phyloP scores from a whole-genome alignment of 2,888 invertebrate genomes.

The Lucinisca nassula region DNA sequence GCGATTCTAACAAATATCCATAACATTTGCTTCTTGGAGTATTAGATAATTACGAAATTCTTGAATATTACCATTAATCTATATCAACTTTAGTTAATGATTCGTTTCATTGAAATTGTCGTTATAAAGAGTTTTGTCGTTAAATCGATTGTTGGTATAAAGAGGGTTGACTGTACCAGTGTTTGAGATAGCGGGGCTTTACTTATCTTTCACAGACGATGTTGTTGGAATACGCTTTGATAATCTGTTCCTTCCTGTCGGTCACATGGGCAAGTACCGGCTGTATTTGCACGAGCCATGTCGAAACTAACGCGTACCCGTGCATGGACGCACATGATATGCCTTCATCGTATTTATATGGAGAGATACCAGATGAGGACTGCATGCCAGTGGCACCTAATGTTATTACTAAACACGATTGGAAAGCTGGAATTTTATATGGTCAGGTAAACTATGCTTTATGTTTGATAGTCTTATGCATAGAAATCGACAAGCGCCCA shows the following conservation, averaged over 20 bases:
- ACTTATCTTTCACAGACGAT: not conserved
- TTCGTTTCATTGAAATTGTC: too few species aligned
- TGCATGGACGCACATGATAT: not conserved
- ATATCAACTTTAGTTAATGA: too few species aligned
- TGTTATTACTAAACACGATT: conserved; percentile 5
- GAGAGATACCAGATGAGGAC: not conserved
- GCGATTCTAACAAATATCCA: too few species aligned
- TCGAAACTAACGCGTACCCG: not conserved
- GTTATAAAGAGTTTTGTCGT: too few species aligned
- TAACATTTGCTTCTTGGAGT: too few species aligned
- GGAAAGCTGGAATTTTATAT: conserved; percentile 24
- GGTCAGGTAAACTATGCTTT: not conserved
- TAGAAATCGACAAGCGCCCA: too few species aligned
- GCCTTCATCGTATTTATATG: not conserved
- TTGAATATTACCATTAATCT: too few species aligned
- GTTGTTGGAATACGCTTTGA: not conserved
- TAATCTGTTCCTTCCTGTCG: not conserved
- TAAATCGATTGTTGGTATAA: too few species aligned
- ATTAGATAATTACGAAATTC: too few species aligned
- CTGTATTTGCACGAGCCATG: conserved; percentile 18
- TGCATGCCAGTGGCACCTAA: not conserved
- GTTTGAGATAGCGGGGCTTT: too few species aligned
- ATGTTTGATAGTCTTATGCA: too few species aligned
- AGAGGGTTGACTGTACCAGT: too few species aligned
- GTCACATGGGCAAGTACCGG: not conserved